A percentile compares a stretch with the other conserved stretches of the same genome.
phyloP scores from a whole-genome alignment of 2,797 vertebrate genomes.

The Aeoliscus strigatus region DNA sequence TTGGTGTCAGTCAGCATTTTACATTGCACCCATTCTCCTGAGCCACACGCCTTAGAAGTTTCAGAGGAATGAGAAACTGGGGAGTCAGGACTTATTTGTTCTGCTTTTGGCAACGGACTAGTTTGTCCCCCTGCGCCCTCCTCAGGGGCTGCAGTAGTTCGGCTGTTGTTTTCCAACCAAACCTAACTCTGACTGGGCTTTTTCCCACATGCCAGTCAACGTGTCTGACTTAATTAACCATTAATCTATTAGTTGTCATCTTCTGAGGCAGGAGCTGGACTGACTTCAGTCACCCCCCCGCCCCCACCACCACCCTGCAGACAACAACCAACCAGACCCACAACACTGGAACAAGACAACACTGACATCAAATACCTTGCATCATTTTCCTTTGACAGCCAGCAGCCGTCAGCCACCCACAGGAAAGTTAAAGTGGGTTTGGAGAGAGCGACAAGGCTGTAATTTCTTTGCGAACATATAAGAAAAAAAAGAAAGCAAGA shows the following conservation, averaged over 20 bases:
- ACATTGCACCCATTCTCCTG: conserved; percentile 44
- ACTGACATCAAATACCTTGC: conserved; percentile 44
- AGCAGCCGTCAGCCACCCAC: conserved; percentile 54
- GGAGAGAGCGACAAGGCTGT: conserved; percentile 29
- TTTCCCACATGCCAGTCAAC: conserved; percentile 49
- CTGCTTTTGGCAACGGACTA: conserved; percentile 33
- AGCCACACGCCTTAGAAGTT: conserved; percentile 54
- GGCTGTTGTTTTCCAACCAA: conserved; percentile 37
- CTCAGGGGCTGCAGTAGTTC: conserved; percentile 27
- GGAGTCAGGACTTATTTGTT: conserved; percentile 29
- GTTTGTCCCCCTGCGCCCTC: conserved; percentile 33
- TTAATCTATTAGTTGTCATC: conserved; percentile 66
- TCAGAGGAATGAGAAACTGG: conserved; percentile 24
- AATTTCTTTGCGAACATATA: conserved; percentile 29
- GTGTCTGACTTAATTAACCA: conserved; percentile 63
- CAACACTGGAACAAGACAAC: conserved; percentile 22
- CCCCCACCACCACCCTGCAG: conserved; percentile 35
- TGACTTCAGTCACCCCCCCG: conserved; percentile 53
- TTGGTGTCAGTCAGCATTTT: conserved; percentile 47
- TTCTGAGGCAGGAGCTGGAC: conserved; percentile 61
- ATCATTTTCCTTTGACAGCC: conserved; percentile 31
- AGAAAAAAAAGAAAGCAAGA: conserved; percentile 12
- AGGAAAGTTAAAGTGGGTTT: conserved; percentile 50
- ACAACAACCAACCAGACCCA: conserved; percentile 19
- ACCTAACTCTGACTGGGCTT: conserved; percentile 47